A percentile compares a stretch with the other conserved stretches of the same genome.
Evolutionary conservation across 2,113 vertebrate genomes (phyloP).

Genomic region (Marmota flaviventris): DNA sequence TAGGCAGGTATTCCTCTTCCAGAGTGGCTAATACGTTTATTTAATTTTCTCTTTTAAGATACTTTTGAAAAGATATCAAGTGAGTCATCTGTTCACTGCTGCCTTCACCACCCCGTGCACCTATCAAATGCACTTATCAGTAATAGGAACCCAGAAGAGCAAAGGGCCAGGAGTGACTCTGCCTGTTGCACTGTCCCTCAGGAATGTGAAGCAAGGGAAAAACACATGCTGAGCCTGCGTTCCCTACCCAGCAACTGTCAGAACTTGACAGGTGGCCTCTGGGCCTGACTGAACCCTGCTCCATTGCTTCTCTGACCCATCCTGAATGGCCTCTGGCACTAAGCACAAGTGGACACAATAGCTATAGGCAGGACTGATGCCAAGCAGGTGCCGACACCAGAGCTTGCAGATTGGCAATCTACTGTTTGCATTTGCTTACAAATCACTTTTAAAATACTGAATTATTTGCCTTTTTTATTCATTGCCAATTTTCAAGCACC

Average conservation of each 20-base stretch:
- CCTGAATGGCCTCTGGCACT: not conserved
- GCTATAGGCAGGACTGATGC: not conserved
- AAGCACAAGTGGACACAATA: not conserved
- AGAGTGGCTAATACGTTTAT: not conserved
- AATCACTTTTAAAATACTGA: not conserved
- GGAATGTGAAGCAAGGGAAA: not conserved
- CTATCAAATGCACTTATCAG: not conserved
- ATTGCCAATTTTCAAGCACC: constrained; percentile 6
- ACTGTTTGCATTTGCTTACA: not conserved
- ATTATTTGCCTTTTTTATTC: not conserved
- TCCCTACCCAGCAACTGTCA: not conserved
- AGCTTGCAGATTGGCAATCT: not conserved
- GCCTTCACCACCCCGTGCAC: not conserved
- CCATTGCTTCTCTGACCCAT: not conserved
- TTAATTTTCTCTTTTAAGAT: not conserved
- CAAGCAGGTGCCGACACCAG: not conserved
- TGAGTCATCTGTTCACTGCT: not conserved
- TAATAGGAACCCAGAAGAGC: not conserved
- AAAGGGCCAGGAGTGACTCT: not conserved
- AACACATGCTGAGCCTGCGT: not conserved
- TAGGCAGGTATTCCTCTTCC: not conserved
- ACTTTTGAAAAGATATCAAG: not conserved
- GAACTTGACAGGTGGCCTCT: not conserved
- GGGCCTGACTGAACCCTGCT: not conserved
- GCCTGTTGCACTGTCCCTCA: not conserved